Percentiles rank a stretch among this genome's conserved stretches.
Evolutionary conservation across 1,140 invertebrate genomes (phyloP).

Genomic region (Ylistrum balloti): DNA sequence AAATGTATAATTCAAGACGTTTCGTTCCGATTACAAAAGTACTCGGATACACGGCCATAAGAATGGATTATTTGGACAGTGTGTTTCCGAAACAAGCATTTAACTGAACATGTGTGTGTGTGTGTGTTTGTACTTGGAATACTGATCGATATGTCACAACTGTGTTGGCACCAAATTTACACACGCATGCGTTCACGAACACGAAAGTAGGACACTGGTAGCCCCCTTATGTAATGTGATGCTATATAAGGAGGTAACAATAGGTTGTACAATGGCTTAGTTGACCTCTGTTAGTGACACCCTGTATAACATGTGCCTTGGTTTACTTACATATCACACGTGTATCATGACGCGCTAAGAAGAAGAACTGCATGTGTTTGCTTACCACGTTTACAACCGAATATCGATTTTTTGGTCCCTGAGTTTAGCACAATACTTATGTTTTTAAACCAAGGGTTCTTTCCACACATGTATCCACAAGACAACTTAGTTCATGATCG

Average conservation of each 20-base stretch:
- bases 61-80: neutral
- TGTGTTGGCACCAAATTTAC: neutral
- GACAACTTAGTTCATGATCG: conserved; percentile 28
- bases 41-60: neutral
- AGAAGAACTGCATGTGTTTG: neutral
- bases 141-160: conserved; percentile 10
- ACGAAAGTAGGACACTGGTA: neutral
- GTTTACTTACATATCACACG: conserved; percentile 6
- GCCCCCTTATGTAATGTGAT: neutral
- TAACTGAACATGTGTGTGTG: neutral
- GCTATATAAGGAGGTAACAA: neutral
- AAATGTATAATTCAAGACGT: neutral
- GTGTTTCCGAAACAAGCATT: neutral
- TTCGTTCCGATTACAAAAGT: neutral
- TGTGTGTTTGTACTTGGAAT: neutral
- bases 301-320: neutral
- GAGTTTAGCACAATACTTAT: conserved; percentile 39
- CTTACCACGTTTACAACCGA: conserved; percentile 1
- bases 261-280: neutral
- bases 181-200: neutral
- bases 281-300: neutral
- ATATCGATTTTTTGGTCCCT: conserved; percentile 13
- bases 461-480: conserved; percentile 27
- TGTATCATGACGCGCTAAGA: neutral
- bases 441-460: conserved; percentile 18